Evolutionary conservation across 2,797 vertebrate species (phyloP), one percentile per base, ranked within the genome.

Genomic region (Natrix natrix): DNA sequence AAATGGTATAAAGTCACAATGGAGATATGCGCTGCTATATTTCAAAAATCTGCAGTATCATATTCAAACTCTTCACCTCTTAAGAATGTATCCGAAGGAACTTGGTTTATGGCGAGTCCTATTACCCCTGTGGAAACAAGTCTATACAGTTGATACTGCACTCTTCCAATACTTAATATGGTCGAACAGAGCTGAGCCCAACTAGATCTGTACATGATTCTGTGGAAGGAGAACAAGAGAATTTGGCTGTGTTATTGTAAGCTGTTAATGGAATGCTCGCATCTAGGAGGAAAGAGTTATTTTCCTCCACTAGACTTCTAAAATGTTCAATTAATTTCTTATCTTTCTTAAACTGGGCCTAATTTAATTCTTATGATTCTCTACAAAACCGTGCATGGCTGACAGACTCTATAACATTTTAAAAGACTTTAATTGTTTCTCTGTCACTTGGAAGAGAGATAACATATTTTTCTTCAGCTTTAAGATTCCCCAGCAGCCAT

Each of bases 291-390:
- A n/a, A 32, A 55, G 24, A 24, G 37, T 55, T 92, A 93, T 88
- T 26, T 7, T 14, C 17, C 78, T 63, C 63, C 26, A 12, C 6
- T 43, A 92, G 54, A 91, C 12, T 94, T 93, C 86, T 78, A 61
- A 91, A 92, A 92, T 88, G 92, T 52, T 92, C 88, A 87, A 59
- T 95, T 93, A 60, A 93, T 94, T 94, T 94, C 66, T 95, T 92
- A 60, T 93, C 93, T 91, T 48, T 91, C 52, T 96, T 93, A 90
- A 88, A 56, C 24, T 90, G 93, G 88, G 11, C 86, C 52, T 48
- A 89, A 37, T 95, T 91, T 88, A 88, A 24, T 87, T 90, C 91
- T 93, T 90, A 94, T 89, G 86, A 20, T 32, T 1, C 0, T 60
- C 66, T 88, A 92, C 92, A 92, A 94, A 16, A 26, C 43, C 89